Percentiles rank a stretch among this genome's conserved stretches.
Evolutionary conservation across 2,113 vertebrate species (phyloP).

Genomic region (Microtus pennsylvanicus): DNA sequence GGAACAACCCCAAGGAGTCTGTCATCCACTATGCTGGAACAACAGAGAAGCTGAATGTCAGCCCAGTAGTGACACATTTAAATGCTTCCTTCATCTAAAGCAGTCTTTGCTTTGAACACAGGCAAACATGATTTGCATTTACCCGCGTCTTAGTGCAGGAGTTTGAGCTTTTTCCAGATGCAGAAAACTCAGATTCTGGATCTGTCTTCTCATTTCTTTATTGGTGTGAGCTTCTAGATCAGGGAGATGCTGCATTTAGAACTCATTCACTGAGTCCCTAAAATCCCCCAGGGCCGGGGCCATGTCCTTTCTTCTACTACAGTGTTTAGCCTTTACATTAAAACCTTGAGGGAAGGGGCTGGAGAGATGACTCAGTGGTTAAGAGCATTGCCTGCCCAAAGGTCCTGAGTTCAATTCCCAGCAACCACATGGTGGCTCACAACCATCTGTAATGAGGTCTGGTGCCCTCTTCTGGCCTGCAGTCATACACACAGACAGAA

Average conservation of each 20-base stretch:
- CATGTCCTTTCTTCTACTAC: neutral
- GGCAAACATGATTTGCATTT: neutral
- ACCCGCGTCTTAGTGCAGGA: neutral
- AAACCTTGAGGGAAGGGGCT: too few relatives aligned
- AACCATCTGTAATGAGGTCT: too few relatives aligned
- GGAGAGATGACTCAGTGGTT: too few relatives aligned
- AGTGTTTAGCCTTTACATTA: neutral
- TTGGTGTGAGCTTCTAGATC: neutral
- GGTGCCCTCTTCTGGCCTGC: too few relatives aligned
- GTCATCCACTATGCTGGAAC: neutral
- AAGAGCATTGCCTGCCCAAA: too few relatives aligned
- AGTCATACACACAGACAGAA: too few relatives aligned
- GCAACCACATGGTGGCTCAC: too few relatives aligned
- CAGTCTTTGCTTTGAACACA: conserved; percentile 1
- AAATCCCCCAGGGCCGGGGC: neutral
- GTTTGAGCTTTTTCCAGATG: conserved; percentile 22
- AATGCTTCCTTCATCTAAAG: neutral
- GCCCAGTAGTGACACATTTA: neutral
- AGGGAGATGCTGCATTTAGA: neutral
- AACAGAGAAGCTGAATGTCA: conserved; percentile 20
- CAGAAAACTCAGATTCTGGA: neutral
- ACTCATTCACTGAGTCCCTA: neutral
- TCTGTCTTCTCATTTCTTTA: neutral
- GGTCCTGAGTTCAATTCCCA: too few relatives aligned
- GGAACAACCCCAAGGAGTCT: conserved; percentile 24